A percentile compares a stretch with the other conserved stretches of the same genome.
Conservation (phyloP, 2,797 vertebrate species). For the Pantherophis vulpinus region DNA sequence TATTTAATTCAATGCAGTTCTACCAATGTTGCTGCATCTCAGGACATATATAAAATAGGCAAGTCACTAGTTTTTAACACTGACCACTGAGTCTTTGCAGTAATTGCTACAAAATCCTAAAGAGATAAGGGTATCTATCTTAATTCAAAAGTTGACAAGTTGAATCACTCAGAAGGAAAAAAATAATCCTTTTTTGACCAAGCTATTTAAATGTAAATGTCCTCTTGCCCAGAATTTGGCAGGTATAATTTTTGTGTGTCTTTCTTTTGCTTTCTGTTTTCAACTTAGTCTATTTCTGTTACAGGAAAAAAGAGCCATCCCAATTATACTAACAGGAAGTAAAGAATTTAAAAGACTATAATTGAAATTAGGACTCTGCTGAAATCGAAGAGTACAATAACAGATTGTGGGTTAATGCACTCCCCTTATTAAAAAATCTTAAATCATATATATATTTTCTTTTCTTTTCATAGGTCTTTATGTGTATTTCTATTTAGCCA, state of each 20-base stretch:
- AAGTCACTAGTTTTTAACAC: neutral
- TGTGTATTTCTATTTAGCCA: no score
- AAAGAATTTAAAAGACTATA: neutral
- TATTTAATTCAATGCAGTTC: neutral
- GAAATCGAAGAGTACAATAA: neutral
- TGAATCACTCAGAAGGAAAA: neutral
- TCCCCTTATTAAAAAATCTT: neutral
- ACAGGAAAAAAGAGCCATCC: neutral
- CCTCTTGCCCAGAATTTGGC: neutral
- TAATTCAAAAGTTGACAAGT: neutral
- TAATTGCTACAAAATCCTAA: neutral
- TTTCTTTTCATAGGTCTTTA: no score
- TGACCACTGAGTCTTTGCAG: neutral
- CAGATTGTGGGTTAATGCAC: neutral
- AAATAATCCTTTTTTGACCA: neutral
- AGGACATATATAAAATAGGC: neutral
- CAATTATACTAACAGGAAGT: neutral
- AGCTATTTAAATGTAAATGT: neutral
- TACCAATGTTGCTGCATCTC: neutral
- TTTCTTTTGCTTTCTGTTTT: neutral
- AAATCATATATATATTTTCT: no score
- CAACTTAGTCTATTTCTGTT: neutral
- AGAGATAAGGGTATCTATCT: neutral
- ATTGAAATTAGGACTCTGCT: neutral
- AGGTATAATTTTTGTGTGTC: neutral